phyloP scores from a whole-genome alignment of 2,797 vertebrate genomes.

The Trichosurus vulpecula region DNA sequence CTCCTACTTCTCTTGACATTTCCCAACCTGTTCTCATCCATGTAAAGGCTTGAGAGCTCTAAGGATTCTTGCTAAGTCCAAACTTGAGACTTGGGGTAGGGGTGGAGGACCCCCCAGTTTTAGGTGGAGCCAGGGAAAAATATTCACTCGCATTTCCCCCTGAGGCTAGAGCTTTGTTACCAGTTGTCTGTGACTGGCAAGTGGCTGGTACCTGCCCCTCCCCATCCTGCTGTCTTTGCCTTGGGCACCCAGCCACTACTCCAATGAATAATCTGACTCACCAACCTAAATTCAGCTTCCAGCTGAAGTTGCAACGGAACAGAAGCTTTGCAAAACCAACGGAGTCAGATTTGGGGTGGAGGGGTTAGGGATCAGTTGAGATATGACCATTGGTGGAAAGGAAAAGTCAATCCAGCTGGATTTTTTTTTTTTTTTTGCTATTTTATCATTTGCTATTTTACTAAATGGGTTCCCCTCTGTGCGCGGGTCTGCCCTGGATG shows the following conservation, averaged over 20 bases:
- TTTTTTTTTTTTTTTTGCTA: background rate
- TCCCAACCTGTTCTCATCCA: background rate
- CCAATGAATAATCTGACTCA: conserved; percentile 71
- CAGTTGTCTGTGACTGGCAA: conserved; percentile 38
- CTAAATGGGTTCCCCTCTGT: background rate
- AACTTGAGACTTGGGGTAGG: conserved; percentile 20
- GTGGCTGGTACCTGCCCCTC: conserved; percentile 30
- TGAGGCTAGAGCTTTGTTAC: conserved; percentile 57
- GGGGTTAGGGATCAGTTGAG: background rate
- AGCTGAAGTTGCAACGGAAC: background rate
- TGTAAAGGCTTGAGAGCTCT: background rate
- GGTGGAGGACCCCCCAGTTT: conserved; percentile 11
- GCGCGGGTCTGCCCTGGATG: background rate
- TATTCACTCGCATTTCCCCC: conserved; percentile 48
- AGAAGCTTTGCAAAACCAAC: background rate
- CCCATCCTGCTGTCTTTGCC: conserved; percentile 52
- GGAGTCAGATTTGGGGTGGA: background rate
- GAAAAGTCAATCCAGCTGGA: background rate
- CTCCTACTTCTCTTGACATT: background rate
- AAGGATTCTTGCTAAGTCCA: conserved; percentile 4
- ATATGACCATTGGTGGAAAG: background rate
- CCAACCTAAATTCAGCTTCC: background rate
- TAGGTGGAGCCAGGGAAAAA: conserved; percentile 57
- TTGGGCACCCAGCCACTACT: conserved; percentile 12
- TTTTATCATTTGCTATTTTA: too few species aligned